A percentile compares a stretch with the other conserved stretches of the same genome.
phyloP scores from a whole-genome alignment of 2,113 vertebrate species.

The Paracanthobrama guichenoti region DNA sequence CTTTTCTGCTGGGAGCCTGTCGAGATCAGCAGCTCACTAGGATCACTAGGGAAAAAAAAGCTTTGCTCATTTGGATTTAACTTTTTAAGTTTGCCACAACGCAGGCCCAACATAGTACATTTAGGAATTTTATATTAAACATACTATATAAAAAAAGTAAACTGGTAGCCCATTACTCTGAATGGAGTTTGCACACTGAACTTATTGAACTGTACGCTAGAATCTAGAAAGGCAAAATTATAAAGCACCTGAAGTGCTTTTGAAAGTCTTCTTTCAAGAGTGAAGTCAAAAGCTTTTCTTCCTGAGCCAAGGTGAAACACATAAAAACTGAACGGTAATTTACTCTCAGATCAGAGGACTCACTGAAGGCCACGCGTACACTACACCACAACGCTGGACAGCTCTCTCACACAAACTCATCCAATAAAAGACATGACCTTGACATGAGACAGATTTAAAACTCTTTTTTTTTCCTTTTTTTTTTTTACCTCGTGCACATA shows the following conservation, averaged over 20 bases:
- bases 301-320: slow-evolving; percentile 20
- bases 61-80: too few relatives aligned
- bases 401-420: slow-evolving; percentile 35
- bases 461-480: slow-evolving; percentile 23
- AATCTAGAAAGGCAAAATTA: neutral
- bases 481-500: neutral
- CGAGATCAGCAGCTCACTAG: too few relatives aligned
- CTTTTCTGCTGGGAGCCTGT: too few relatives aligned
- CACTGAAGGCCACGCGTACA: slow-evolving; percentile 33
- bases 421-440: slow-evolving; percentile 43
- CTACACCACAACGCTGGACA: slow-evolving; percentile 29
- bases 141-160: neutral
- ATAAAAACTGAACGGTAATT: slow-evolving; percentile 25
- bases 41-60: too few relatives aligned
- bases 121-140: neutral
- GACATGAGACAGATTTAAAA: slow-evolving; percentile 51
- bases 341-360: slow-evolving; percentile 35
- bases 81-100: neutral
- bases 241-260: neutral
- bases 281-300: slow-evolving; percentile 25
- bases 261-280: slow-evolving; percentile 22
- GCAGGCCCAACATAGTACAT: neutral
- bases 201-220: neutral
- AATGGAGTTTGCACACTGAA: neutral
- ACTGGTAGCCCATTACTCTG: neutral